A percentile compares a stretch with the other conserved stretches of the same genome.
Evolutionary conservation across 2,888 invertebrate genomes (phyloP).

Genomic region (Apodemia hepburni): DNA sequence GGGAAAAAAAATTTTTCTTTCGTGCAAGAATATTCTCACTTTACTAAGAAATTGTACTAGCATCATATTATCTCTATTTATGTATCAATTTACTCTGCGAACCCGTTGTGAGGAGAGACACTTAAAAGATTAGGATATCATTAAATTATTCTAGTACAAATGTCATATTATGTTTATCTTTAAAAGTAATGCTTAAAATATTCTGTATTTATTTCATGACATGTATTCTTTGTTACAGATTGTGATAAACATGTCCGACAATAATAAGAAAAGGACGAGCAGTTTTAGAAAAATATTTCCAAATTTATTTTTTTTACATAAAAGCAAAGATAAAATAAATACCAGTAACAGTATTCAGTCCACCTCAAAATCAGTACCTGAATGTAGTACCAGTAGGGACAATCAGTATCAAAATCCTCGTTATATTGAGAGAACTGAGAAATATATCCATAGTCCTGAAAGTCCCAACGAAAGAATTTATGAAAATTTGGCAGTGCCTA

Average conservation of each 20-base stretch:
- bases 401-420: constrained; percentile 64
- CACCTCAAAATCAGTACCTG: constrained; percentile 31
- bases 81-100: too few relatives aligned
- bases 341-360: constrained; percentile 40
- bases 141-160: too few relatives aligned
- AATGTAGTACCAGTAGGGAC: constrained; percentile 35
- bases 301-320: constrained; percentile 55
- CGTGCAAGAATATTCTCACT: too few relatives aligned
- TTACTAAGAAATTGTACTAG: too few relatives aligned
- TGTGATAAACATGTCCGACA: constrained; percentile 49
- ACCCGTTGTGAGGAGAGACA: too few relatives aligned
- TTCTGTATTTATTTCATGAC: not conserved
- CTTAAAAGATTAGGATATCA: too few relatives aligned
- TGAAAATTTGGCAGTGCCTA: constrained; percentile 55
- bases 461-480: constrained; percentile 56
- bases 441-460: constrained; percentile 34
- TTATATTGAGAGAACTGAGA: constrained; percentile 43
- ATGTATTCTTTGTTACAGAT: constrained; percentile 36
- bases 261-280: constrained; percentile 54
- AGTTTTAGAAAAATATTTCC: constrained; percentile 67
- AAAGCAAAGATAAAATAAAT: constrained; percentile 51
- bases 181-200: too few relatives aligned
- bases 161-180: too few relatives aligned
- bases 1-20: too few relatives aligned
- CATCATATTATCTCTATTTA: too few relatives aligned